phyloP scores from a whole-genome alignment of 1,140 invertebrate species.

The Drosophila lacteicornis region DNA sequence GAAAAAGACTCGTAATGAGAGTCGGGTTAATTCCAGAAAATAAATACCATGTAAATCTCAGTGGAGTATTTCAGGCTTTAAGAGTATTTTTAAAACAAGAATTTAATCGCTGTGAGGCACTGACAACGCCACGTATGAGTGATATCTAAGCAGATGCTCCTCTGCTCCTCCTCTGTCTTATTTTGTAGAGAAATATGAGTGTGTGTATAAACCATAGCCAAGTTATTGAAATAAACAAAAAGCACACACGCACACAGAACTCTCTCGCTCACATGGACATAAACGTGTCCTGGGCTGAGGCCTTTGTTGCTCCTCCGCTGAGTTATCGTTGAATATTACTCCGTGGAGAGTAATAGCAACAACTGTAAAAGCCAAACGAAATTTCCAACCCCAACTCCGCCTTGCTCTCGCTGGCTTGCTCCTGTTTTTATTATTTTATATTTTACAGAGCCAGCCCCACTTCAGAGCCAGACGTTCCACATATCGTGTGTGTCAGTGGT shows the following conservation, averaged over 20 bases:
- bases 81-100: background rate
- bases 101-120: constrained; percentile 6
- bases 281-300: constrained; percentile 45
- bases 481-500: constrained; percentile 17
- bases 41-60: background rate
- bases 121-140: constrained; percentile 73
- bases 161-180: background rate
- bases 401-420: background rate
- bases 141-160: constrained; percentile 49
- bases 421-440: constrained; percentile 4
- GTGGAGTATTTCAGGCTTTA: background rate
- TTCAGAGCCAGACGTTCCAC: constrained; percentile 42
- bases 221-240: constrained; percentile 81
- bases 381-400: constrained; percentile 7
- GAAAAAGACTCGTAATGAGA: background rate
- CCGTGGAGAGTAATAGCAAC: constrained; percentile 74
- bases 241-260: constrained; percentile 19
- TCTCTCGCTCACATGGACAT: constrained; percentile 11
- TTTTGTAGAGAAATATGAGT: constrained; percentile 8
- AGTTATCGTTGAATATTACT: constrained; percentile 81
- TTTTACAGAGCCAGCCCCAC: constrained; percentile 22
- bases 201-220: constrained; percentile 30
- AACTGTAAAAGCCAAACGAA: constrained; percentile 47
- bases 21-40: background rate
- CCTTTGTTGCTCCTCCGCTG: constrained; percentile 53